Percentiles rank a stretch among this genome's conserved stretches.
phyloP scores from a whole-genome alignment of 1,140 invertebrate genomes.

The Neodiprion fabricii region DNA sequence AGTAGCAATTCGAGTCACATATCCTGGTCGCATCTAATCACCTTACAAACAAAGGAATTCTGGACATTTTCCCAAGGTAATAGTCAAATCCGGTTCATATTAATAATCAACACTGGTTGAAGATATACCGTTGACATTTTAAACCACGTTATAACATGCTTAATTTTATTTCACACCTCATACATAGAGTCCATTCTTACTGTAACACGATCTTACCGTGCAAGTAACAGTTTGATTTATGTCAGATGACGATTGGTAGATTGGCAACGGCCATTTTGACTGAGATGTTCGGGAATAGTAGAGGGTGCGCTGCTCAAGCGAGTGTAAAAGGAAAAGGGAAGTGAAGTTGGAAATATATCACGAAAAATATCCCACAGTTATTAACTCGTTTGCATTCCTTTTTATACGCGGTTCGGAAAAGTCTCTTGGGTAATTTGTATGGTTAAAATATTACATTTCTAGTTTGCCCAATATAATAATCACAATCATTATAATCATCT shows the following conservation, averaged over 20 bases:
- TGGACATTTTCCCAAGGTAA: background rate
- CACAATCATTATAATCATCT: background rate
- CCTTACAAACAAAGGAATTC: background rate
- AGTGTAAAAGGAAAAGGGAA: slow-evolving; percentile 11
- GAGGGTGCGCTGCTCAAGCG: slow-evolving; percentile 26
- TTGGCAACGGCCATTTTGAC: slow-evolving; percentile 26
- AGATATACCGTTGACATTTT: background rate
- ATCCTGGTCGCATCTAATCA: too few relatives aligned
- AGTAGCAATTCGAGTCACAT: too few relatives aligned
- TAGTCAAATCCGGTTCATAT: background rate
- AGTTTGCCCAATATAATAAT: slow-evolving; percentile 10
- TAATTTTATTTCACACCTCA: too few relatives aligned
- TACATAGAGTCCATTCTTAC: too few relatives aligned
- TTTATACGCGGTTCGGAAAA: slow-evolving; percentile 10
- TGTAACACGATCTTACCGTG: too few relatives aligned
- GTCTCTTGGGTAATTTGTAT: slow-evolving; percentile 18
- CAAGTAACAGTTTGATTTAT: background rate
- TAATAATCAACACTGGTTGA: background rate
- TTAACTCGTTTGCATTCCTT: slow-evolving; percentile 11
- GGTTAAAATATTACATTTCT: background rate
- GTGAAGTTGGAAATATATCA: slow-evolving; percentile 11
- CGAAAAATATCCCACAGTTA: background rate
- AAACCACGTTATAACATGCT: too few relatives aligned
- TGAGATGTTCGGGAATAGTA: slow-evolving; percentile 19
- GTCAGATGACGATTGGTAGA: slow-evolving; percentile 19